Evolutionary conservation across 1,140 invertebrate genomes (phyloP).

Genomic region (Drosophila tristis): DNA sequence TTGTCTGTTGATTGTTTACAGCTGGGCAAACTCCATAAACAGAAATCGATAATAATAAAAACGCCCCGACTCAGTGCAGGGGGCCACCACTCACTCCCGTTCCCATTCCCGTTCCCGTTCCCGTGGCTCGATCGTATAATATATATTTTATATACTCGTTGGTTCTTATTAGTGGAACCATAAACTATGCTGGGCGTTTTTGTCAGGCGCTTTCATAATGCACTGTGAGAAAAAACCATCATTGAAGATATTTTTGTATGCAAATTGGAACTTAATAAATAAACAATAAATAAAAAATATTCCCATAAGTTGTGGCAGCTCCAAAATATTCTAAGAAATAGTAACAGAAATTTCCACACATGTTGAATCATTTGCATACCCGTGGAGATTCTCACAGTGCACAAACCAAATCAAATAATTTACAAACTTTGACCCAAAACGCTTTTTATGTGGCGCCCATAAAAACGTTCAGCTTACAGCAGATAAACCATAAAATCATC

Average conservation of each 20-base stretch:
- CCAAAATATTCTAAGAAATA: too few species aligned
- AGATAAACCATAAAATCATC: conserved; percentile 40
- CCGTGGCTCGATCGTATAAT: conserved; percentile 3
- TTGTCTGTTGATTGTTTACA: conserved; percentile 1
- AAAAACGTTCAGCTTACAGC: conserved; percentile 45
- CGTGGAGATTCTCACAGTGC: not conserved
- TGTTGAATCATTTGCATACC: too few species aligned
- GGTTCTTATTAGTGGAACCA: too few species aligned
- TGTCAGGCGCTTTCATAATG: too few species aligned
- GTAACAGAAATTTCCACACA: too few species aligned
- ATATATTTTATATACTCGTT: too few species aligned
- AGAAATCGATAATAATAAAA: conserved; percentile 39
- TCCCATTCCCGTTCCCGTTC: not conserved
- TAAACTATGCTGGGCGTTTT: too few species aligned
- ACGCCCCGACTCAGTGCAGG: conserved; percentile 9
- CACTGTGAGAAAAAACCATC: too few species aligned
- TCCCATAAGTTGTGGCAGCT: too few species aligned
- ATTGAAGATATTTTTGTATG: too few species aligned
- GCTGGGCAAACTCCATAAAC: conserved; percentile 33
- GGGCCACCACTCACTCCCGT: conserved; percentile 11
- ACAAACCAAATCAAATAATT: conserved; percentile 18
- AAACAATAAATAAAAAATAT: too few species aligned
- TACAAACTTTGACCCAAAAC: conserved; percentile 46
- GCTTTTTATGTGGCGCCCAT: conserved; percentile 32
- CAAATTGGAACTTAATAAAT: too few species aligned